Base-by-base conservation (phyloP, 1,140 invertebrate species). In the Ericerus pela region DNA sequence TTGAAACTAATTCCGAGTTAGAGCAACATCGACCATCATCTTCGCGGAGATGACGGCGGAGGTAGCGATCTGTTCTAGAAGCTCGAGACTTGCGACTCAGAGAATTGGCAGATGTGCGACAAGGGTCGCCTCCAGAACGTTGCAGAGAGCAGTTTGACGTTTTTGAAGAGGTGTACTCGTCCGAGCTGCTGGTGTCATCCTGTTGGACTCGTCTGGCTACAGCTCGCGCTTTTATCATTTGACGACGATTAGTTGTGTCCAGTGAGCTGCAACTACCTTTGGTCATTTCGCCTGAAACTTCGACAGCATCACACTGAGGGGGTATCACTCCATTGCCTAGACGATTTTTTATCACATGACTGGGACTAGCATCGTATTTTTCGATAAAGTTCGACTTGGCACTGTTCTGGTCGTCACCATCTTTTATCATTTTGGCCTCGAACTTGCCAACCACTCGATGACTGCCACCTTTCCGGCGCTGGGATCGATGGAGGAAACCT, bases 21-120 rank as follows among this genome's bases (percentile, higher is more conserved):
- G 28, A 41, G 30, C 54, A 52, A 29, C 31, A 54, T 36, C 58
- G 51, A 11, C 43, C 59, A n/a, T 65, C 76, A 31, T 82, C 80
- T 57, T 85, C 82, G 31, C 77, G 73, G 2, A 80, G 84, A 51
- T 84, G 69, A 29, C 85, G 71, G 64, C 83, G 83, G 43, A 84
- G 77, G 62, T 86, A 85, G 28, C 85, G 73, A 66, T 88, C 85
- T 47, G 83, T 87, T 60, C 85, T 73, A 0, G 84, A 82, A 18
- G 77, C 76, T 53, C 84, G 72, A 24, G 76, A 75, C 55, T 70
- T 69, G 16, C 72, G 69, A 56, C 66, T 76, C 31, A 72, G 65
- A 3, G 73, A 76, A 26, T 74, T 76, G 37, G 71, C 62, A 81
- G 79, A 62, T 74, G 73, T 28, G 75, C 69, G 60, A 77, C 76